These are phyloP conservation scores for Desmophyllum pertusum DNA, from an alignment of 92 coral and sea anemone genomes.

Conservation along the genomic window DNA sequence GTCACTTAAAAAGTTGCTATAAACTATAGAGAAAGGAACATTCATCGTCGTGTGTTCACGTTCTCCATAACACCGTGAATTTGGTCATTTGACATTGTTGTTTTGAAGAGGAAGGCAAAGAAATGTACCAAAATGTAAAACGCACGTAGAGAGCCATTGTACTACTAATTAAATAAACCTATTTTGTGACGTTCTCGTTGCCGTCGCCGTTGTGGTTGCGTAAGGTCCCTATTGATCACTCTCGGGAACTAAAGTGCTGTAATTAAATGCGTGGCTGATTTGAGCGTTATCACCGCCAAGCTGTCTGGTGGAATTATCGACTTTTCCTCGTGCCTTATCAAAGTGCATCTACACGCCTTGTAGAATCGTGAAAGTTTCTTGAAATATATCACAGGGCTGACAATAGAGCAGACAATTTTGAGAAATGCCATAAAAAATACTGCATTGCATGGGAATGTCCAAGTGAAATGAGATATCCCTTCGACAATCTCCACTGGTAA, in stretches of 20 bases:
- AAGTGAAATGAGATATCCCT: constrained; percentile 1
- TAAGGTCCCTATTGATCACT: background rate
- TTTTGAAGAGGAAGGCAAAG: too few species aligned
- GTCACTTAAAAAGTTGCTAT: too few species aligned
- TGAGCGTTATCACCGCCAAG: constrained; percentile 10
- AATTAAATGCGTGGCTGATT: constrained; percentile 7
- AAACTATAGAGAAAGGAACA: too few species aligned
- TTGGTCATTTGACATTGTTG: too few species aligned
- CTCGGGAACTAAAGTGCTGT: background rate
- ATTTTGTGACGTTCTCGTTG: too few species aligned
- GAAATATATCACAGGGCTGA: constrained; percentile 15
- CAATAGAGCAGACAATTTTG: constrained; percentile 4
- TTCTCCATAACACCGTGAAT: too few species aligned
- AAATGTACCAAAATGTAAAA: too few species aligned
- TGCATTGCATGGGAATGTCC: constrained; percentile 11
- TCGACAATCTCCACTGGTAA: constrained; percentile 14
- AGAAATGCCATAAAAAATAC: background rate
- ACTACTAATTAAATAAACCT: too few species aligned
- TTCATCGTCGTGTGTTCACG: too few species aligned
- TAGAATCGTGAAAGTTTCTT: background rate
- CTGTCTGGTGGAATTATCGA: background rate
- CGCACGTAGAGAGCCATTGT: too few species aligned
- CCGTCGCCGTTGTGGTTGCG: too few species aligned
- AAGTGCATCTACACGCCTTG: background rate
- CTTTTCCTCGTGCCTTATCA: too few species aligned